Conservation (phyloP, 2,113 vertebrate genomes). For the Muscicapa adusta region DNA sequence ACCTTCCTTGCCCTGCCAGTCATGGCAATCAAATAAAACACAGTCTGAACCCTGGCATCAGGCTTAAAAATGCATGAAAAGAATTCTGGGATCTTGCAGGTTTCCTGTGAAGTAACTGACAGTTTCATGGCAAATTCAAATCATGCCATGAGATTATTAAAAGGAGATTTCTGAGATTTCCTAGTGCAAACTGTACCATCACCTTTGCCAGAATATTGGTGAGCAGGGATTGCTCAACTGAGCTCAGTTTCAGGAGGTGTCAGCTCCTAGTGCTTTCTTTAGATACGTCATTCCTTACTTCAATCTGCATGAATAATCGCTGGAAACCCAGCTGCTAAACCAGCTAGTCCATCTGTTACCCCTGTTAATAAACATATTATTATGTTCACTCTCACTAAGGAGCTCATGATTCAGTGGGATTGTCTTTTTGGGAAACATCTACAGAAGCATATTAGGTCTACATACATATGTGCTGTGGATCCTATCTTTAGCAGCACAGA, state of each 20-base stretch:
- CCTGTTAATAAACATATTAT: neutral
- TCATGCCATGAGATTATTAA: neutral
- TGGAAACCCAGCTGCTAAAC: conserved; percentile 56
- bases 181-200: neutral
- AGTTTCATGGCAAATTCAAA: neutral
- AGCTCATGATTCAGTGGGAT: conserved; percentile 15
- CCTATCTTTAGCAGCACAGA: neutral
- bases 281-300: conserved; percentile 15
- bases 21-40: neutral
- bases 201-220: neutral
- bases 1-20: neutral
- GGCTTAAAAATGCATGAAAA: neutral
- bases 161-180: neutral
- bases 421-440: neutral
- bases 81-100: neutral
- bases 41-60: neutral
- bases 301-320: conserved; percentile 25
- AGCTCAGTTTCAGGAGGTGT: conserved; percentile 3
- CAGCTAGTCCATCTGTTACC: conserved; percentile 51
- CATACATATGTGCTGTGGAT: neutral
- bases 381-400: conserved; percentile 21
- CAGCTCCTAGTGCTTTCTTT: conserved; percentile 43
- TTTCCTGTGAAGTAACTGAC: neutral
- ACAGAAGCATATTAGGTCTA: neutral
- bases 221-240: neutral